These are phyloP conservation scores for Ormyrus nitidulus DNA, from an alignment of 2,888 invertebrate genomes.

Conservation along the genomic window DNA sequence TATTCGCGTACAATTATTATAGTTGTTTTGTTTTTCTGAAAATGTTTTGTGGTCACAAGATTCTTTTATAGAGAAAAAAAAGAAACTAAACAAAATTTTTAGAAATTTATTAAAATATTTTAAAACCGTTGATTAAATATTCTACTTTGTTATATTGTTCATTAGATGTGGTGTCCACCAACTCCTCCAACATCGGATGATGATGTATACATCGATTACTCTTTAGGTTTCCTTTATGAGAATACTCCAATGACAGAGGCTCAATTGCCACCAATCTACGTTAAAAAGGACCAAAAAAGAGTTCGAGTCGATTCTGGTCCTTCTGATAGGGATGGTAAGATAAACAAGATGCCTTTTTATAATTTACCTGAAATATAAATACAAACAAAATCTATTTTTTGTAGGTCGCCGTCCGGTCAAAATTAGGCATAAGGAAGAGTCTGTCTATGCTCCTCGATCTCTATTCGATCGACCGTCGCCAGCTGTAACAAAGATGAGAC, in stretches of 20 bases:
- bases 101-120: neutral
- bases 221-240: constrained; percentile 91
- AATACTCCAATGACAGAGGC: constrained; percentile 85
- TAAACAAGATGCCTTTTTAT: too few relatives aligned
- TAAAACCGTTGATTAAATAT: neutral
- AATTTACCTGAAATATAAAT: neutral
- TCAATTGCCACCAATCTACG: constrained; percentile 87
- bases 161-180: constrained; percentile 96
- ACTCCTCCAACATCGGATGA: constrained; percentile 96
- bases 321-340: constrained; percentile 75
- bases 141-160: constrained; percentile 21
- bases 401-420: constrained; percentile 80
- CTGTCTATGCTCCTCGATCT: constrained; percentile 86
- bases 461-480: constrained; percentile 88
- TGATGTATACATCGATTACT: constrained; percentile 93
- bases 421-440: constrained; percentile 83
- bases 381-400: constrained; percentile 12
- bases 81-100: neutral
- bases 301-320: constrained; percentile 82
- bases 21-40: too few relatives aligned
- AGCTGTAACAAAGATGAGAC: constrained; percentile 84
- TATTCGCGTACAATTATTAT: neutral
- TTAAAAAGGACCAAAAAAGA: constrained; percentile 86
- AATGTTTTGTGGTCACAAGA: too few relatives aligned
- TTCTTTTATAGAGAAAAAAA: too few relatives aligned